A percentile compares a stretch with the other conserved stretches of the same genome.
phyloP scores from a whole-genome alignment of 2,888 invertebrate genomes.

The Mystacides longicornis region DNA sequence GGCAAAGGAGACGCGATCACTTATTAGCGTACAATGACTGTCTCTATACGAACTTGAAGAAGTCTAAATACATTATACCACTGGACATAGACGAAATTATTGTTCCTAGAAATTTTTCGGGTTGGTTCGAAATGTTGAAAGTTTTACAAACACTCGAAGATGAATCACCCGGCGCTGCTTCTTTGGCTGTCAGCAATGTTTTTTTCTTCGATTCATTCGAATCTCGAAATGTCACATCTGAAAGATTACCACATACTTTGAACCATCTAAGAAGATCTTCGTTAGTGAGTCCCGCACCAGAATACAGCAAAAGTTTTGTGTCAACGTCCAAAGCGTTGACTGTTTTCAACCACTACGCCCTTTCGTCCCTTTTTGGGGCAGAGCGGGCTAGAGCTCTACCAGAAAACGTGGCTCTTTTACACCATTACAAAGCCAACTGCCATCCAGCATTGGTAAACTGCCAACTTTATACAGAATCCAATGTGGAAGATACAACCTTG shows the following conservation, averaged over 20 bases:
- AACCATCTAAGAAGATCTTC: slow-evolving; percentile 49
- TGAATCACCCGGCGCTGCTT: slow-evolving; percentile 46
- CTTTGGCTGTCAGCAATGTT: slow-evolving; percentile 58
- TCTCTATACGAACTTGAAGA: slow-evolving; percentile 60
- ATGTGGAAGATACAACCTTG: slow-evolving; percentile 38
- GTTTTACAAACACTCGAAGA: slow-evolving; percentile 41
- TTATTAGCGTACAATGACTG: slow-evolving; percentile 72
- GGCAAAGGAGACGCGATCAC: slow-evolving; percentile 65
- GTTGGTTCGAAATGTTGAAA: slow-evolving; percentile 51
- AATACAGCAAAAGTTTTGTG: slow-evolving; percentile 67
- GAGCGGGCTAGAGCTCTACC: slow-evolving; percentile 52
- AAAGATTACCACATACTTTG: slow-evolving; percentile 38
- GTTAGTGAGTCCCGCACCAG: slow-evolving; percentile 53
- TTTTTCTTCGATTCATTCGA: slow-evolving; percentile 57
- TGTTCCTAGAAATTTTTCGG: slow-evolving; percentile 53
- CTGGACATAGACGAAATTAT: slow-evolving; percentile 69
- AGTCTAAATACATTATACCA: slow-evolving; percentile 58
- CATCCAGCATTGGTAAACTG: slow-evolving; percentile 45
- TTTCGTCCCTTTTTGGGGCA: slow-evolving; percentile 51
- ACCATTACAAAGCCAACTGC: slow-evolving; percentile 56
- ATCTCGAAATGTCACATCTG: not conserved
- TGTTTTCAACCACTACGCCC: slow-evolving; percentile 69
- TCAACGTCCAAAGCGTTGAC: slow-evolving; percentile 56
- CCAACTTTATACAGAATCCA: slow-evolving; percentile 35
- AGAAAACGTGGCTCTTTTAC: slow-evolving; percentile 53